Evolutionary conservation across 2,797 vertebrate genomes (phyloP), one percentile per base, ranked within the genome.

Genomic region (Oreortyx pictus): DNA sequence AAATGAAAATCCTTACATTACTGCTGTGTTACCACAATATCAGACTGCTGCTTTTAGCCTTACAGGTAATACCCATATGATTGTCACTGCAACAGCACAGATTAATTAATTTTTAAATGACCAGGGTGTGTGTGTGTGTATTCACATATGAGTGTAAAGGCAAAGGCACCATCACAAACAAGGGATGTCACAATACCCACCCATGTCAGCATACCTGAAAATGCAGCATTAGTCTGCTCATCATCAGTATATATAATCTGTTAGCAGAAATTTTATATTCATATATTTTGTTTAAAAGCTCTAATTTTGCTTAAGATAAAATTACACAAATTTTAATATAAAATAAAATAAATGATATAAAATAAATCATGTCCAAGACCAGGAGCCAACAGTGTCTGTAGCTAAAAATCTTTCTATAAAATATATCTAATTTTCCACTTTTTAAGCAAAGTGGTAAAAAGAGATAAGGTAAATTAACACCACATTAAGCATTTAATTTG

Each of bases 401-500:
- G 18, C 18, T 77, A 50, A 84, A 77, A 41, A 8, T 0, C 1
- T 74, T 77, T 29, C 9, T 14, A 6, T 67, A 66, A 86, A 41
- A 4, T 41, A 25, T 39, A 46, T 79, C 7, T 0, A 9, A 10
- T 61, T 65, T 72, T 46, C 8, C 3, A 27, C 9, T 60, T 88
- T 31, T 67, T 56, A 64, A 75, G 11, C 2, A 59, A 37, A 41
- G 39, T 41, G 1, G 39, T 14, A 27, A 57, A 62, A 78, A 41
- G 3, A 62, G 4, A 9, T 43, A n/a, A 70, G 13, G 20, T 70
- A 6, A 81, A 83, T 41, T 75, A 41, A 44, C 29, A 47, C 4
- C 5, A 37, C 27, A 46, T 33, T 71, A 64, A 67, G 64, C 8
- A 56, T 29, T 8, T 3, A 0, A 0, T 59, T 78, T 54, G 6